Evolutionary conservation across 1,140 invertebrate species (phyloP).

Genomic region (Drosophila erecta): DNA sequence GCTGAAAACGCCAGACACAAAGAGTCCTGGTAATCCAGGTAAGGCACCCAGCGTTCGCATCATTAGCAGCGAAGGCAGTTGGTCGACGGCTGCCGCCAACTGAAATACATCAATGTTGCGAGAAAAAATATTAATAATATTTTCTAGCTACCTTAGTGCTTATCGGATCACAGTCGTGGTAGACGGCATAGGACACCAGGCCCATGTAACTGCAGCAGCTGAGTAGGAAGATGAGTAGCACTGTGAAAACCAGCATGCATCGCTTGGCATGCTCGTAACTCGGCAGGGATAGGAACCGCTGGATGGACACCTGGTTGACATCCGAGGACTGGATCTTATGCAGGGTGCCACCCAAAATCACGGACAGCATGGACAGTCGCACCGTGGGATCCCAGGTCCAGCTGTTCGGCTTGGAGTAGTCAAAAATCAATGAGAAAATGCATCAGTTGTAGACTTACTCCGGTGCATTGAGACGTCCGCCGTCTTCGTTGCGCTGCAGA

Average conservation of each 20-base stretch:
- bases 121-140: not conserved
- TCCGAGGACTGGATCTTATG: conserved; percentile 94
- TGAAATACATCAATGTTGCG: conserved; percentile 4
- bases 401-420: conserved; percentile 84
- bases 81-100: conserved; percentile 89
- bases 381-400: conserved; percentile 89
- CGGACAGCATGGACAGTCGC: conserved; percentile 91
- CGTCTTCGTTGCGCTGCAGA: conserved; percentile 89
- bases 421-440: conserved; percentile 9
- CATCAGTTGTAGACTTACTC: conserved; percentile 86
- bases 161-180: conserved; percentile 91
- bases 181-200: conserved; percentile 91
- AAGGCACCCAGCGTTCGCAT: conserved; percentile 91
- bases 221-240: conserved; percentile 87
- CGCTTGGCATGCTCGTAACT: conserved; percentile 68
- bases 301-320: conserved; percentile 93
- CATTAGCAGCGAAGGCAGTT: conserved; percentile 90
- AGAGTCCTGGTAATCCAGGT: conserved; percentile 92
- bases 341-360: conserved; percentile 92
- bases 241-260: conserved; percentile 87
- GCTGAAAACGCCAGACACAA: conserved; percentile 94
- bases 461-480: conserved; percentile 90
- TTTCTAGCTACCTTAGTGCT: conserved; percentile 84
- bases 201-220: conserved; percentile 90
- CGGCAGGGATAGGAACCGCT: conserved; percentile 88